Percentiles rank a stretch among this genome's conserved stretches.
These are phyloP conservation scores for Heterotis niloticus DNA, from an alignment of 2,113 vertebrate species.

Conservation along the genomic window DNA sequence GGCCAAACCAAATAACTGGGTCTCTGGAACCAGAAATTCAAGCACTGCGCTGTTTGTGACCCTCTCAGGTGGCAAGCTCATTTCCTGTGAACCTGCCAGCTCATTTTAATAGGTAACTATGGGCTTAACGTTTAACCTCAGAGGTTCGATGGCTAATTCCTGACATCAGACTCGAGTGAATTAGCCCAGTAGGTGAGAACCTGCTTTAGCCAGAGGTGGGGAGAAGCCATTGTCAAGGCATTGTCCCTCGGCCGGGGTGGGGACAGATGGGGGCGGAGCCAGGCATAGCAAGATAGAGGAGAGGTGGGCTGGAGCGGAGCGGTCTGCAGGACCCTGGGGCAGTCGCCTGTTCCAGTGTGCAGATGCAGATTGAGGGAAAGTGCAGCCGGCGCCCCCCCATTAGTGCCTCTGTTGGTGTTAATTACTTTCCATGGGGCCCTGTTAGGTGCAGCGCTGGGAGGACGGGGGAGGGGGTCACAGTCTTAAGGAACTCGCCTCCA, in stretches of 20 bases:
- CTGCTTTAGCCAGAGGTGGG: background rate
- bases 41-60: background rate
- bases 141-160: background rate
- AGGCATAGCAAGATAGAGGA: too few species aligned
- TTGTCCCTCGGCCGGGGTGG: background rate
- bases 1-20: too few species aligned
- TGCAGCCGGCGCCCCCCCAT: background rate
- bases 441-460: conserved; percentile 10
- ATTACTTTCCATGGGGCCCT: conserved; percentile 20
- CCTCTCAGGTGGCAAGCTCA: background rate
- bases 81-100: background rate
- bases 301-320: background rate
- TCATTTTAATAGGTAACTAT: background rate
- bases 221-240: background rate
- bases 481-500: background rate
- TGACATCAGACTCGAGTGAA: background rate
- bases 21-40: background rate
- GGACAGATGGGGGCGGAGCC: too few species aligned
- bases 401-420: conserved; percentile 18
- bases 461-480: background rate
- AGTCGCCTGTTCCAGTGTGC: background rate
- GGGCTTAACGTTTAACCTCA: background rate
- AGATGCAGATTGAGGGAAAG: background rate
- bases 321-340: background rate
- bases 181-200: background rate